Evolutionary conservation across 1,140 invertebrate genomes (phyloP), one percentile per base, ranked within the genome.

Genomic region (Pseudomyrmex sp.): DNA sequence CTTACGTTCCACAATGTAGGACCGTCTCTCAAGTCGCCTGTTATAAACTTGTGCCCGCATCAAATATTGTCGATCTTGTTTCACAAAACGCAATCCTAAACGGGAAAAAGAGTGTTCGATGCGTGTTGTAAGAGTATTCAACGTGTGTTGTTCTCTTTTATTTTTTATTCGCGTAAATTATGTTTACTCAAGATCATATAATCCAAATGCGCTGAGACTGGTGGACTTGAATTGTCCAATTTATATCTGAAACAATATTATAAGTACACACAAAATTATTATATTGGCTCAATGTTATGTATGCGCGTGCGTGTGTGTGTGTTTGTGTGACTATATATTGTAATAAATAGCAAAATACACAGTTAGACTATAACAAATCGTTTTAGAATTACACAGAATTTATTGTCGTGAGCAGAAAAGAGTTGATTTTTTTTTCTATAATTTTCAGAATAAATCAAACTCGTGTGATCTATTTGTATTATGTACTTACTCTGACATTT

Each of bases 201-300:
- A 80, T 93, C 90, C 52, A 89, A 63, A 69, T 87, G 89, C 63
- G 92, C 90, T 10, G 90, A 90, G 35, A 86, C 83, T 2, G 87
- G 66, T 74, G 95, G 95, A 59, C 92, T 95, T 12, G 94, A 95
- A 62, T 93, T 93, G 89, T 95, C 95, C 66, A 95, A 79, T 85
- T 93, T 92, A 76, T 94, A 95, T 77, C 95, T 95, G 91, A 56
- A 94, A 95, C 79, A 91, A 35, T 65, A 75, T 87, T 52, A 65
- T 20, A 10, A 63, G 8, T 1, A 50, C 4, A n/a, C 13, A 54
- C 35, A 44, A 2, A 61, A 26, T 23, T 46, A 50, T 79, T 15
- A 13, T 23, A 75, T 69, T 62, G 10, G 50, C 20, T 59, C 9
- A 58, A 56, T 0, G 15, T 18, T 46, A 2, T 50, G n/a, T 10